Evolutionary conservation across 2,888 invertebrate genomes (phyloP).

Genomic region (Tryphoninae sp.): DNA sequence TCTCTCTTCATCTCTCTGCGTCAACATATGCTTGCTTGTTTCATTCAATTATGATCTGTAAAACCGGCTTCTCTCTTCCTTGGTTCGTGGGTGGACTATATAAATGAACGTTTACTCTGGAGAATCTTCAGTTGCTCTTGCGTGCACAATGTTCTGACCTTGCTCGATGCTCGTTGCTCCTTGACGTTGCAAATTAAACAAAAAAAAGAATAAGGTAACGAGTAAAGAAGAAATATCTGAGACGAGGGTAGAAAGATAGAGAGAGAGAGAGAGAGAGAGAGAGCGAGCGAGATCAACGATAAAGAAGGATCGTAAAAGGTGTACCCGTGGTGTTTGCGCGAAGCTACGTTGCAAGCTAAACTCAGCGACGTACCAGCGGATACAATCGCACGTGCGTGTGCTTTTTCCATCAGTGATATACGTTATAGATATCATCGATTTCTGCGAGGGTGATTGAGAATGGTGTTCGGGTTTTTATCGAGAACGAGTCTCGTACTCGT

Average conservation of each 20-base stretch:
- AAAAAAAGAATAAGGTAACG: background rate
- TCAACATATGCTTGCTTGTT: conserved; percentile 70
- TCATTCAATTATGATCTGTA: conserved; percentile 69
- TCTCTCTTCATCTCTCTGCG: conserved; percentile 44
- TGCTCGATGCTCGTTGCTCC: conserved; percentile 47
- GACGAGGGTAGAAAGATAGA: background rate
- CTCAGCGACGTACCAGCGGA: background rate
- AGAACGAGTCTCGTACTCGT: conserved; percentile 54
- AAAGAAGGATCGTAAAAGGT: conserved; percentile 27
- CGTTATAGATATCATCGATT: conserved; percentile 11
- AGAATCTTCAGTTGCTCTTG: conserved; percentile 60
- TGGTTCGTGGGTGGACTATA: conserved; percentile 69
- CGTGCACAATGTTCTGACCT: conserved; percentile 70
- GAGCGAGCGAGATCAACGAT: conserved; percentile 8
- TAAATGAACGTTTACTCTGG: conserved; percentile 56
- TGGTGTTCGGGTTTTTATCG: conserved; percentile 47
- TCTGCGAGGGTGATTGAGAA: conserved; percentile 36
- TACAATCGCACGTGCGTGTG: conserved; percentile 28
- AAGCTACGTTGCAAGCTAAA: background rate
- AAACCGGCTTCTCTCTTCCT: conserved; percentile 65
- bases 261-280: conserved; percentile 15
- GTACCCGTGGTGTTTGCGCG: conserved; percentile 17
- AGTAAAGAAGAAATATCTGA: background rate
- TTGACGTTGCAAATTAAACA: background rate
- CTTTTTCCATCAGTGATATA: conserved; percentile 11